A percentile compares a stretch with the other conserved stretches of the same genome.
These are phyloP conservation scores for Operophtera brumata DNA, from an alignment of 2,888 invertebrate species.

Conservation along the genomic window DNA sequence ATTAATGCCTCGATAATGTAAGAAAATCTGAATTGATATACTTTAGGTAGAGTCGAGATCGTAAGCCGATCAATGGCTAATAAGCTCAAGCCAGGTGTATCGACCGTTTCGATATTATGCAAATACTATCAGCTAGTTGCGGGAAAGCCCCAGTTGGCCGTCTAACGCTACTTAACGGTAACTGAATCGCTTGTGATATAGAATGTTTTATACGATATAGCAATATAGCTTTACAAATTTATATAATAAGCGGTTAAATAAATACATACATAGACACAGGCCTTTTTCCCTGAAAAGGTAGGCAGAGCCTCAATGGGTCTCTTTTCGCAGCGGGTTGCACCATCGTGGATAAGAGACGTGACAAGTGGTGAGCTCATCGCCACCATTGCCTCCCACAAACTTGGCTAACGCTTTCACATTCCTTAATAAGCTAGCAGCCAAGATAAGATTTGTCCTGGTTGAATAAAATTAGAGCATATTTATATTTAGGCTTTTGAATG, in stretches of 20 bases:
- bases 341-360: too few species aligned
- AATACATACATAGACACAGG: too few species aligned
- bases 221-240: constrained; percentile 1
- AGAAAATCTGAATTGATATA: constrained; percentile 11
- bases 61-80: constrained; percentile 69
- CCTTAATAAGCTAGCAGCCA: too few species aligned
- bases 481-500: too few species aligned
- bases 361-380: too few species aligned
- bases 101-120: constrained; percentile 70
- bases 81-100: constrained; percentile 66
- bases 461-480: too few species aligned
- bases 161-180: constrained; percentile 53
- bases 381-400: too few species aligned
- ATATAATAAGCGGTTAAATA: not conserved
- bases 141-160: constrained; percentile 50
- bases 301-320: too few species aligned
- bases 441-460: too few species aligned
- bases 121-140: constrained; percentile 65
- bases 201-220: constrained; percentile 22
- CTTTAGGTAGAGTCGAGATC: constrained; percentile 46
- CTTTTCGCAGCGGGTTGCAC: too few species aligned
- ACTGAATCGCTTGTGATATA: constrained; percentile 43
- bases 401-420: too few species aligned
- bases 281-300: too few species aligned
- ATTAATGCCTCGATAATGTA: not conserved